Conservation (phyloP, 2,888 invertebrate species). For the Megaustenia siamemsis region DNA sequence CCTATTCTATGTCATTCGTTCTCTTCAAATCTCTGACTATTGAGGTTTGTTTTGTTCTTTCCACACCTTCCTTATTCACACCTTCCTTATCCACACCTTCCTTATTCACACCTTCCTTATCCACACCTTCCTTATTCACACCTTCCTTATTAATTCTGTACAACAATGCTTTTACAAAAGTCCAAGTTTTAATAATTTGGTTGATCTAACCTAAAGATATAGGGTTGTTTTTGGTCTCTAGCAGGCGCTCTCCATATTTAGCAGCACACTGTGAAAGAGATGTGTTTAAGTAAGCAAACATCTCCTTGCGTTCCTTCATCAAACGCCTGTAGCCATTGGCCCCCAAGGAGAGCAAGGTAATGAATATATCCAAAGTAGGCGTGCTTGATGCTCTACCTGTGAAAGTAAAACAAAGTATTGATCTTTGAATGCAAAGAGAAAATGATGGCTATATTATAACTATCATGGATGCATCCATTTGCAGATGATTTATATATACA, state of each 20-base stretch:
- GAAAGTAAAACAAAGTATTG: background rate
- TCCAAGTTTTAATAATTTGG: too few species aligned
- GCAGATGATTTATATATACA: too few species aligned
- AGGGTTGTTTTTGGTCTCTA: slow-evolving; percentile 85
- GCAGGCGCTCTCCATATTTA: slow-evolving; percentile 83
- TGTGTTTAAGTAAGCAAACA: slow-evolving; percentile 84
- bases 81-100: too few species aligned
- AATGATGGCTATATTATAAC: too few species aligned
- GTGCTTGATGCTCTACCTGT: slow-evolving; percentile 86
- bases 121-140: too few species aligned
- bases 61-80: too few species aligned
- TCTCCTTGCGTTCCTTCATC: slow-evolving; percentile 83
- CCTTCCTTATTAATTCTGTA: background rate
- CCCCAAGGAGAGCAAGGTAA: slow-evolving; percentile 87
- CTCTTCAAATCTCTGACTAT: too few species aligned
- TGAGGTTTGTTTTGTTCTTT: too few species aligned
- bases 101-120: too few species aligned
- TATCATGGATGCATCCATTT: too few species aligned
- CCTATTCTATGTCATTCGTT: too few species aligned
- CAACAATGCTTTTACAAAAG: background rate
- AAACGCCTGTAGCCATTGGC: slow-evolving; percentile 84
- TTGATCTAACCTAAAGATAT: slow-evolving; percentile 85
- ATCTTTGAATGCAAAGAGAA: too few species aligned
- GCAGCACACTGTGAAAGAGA: slow-evolving; percentile 83
- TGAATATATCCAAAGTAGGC: slow-evolving; percentile 87